Conservation (phyloP, 2,888 invertebrate species). For the Thysanoteuthis rhombus region DNA sequence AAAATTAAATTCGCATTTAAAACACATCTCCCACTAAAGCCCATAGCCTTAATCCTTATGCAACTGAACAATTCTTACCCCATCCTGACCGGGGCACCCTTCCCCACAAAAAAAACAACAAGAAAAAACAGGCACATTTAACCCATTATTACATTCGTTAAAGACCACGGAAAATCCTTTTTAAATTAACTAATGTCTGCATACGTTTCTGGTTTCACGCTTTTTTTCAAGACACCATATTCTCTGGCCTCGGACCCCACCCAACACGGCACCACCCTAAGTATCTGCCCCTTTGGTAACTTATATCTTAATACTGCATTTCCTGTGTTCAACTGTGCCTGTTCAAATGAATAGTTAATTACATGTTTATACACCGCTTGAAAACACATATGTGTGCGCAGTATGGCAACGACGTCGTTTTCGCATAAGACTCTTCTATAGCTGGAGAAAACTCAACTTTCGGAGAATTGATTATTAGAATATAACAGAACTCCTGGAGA, state of each 20-base stretch:
- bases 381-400: not conserved
- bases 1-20: not conserved
- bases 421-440: not conserved
- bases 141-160: not conserved
- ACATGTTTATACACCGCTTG: not conserved
- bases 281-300: not conserved
- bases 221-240: not conserved
- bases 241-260: not conserved
- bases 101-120: not conserved
- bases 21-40: not conserved
- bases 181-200: not conserved
- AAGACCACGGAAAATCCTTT: not conserved
- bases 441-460: no score
- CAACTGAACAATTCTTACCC: not conserved
- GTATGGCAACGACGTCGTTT: not conserved
- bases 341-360: not conserved
- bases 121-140: not conserved
- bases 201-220: not conserved
- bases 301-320: conserved; percentile 12
- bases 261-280: not conserved
- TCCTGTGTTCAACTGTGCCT: not conserved
- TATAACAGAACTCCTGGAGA: no score
- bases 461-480: no score
- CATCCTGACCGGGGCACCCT: no score
- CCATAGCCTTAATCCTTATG: not conserved